Percentiles rank a stretch among this genome's conserved stretches.
Evolutionary conservation across 2,888 invertebrate species (phyloP).

Genomic region (Muscina levida): DNA sequence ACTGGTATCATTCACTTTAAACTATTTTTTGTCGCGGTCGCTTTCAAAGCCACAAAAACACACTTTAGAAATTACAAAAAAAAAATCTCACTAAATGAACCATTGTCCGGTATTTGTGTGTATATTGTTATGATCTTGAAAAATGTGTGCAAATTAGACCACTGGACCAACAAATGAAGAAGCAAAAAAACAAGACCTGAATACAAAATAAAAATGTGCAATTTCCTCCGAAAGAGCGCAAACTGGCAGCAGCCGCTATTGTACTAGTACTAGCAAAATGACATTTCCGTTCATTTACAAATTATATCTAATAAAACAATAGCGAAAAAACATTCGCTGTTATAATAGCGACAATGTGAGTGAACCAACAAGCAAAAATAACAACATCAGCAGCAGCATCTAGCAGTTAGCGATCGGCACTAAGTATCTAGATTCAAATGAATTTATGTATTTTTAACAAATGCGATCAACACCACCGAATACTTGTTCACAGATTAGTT

Average conservation of each 20-base stretch:
- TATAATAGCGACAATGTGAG: slow-evolving; percentile 45
- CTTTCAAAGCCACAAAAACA: neutral
- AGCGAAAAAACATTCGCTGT: slow-evolving; percentile 49
- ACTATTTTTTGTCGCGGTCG: slow-evolving; percentile 1
- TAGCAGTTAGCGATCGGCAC: neutral
- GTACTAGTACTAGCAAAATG: slow-evolving; percentile 39
- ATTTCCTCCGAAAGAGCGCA: slow-evolving; percentile 55
- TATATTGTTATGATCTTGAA: slow-evolving; percentile 31
- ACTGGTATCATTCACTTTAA: neutral
- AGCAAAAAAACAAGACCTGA: slow-evolving; percentile 7
- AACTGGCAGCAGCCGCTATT: slow-evolving; percentile 28
- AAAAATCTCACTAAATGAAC: slow-evolving; percentile 33
- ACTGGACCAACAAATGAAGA: neutral
- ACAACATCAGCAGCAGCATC: neutral
- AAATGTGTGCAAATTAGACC: slow-evolving; percentile 16
- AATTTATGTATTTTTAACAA: slow-evolving; percentile 61
- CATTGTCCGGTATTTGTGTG: neutral
- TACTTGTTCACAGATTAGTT: slow-evolving; percentile 46
- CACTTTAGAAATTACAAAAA: slow-evolving; percentile 15
- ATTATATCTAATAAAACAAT: slow-evolving; percentile 67
- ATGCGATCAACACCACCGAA: slow-evolving; percentile 35
- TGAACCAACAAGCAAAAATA: slow-evolving; percentile 2
- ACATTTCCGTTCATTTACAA: slow-evolving; percentile 66
- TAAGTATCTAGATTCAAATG: slow-evolving; percentile 52
- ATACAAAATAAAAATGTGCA: slow-evolving; percentile 51